These are phyloP conservation scores for Pseudorhombus dupliciocellatus DNA, from an alignment of 2,113 vertebrate genomes.

Conservation along the genomic window DNA sequence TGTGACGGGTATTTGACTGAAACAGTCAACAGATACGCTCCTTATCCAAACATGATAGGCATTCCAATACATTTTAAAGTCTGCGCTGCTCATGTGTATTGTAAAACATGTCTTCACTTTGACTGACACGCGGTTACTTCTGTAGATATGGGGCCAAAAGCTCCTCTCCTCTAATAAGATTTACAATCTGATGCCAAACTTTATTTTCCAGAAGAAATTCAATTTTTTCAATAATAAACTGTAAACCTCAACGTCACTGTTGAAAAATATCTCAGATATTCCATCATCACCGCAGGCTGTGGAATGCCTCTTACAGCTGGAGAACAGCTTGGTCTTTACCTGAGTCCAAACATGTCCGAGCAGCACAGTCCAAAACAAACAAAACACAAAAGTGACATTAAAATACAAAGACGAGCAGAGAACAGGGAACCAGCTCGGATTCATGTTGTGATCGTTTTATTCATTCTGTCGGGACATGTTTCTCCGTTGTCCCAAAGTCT, in stretches of 20 bases:
- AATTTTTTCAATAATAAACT: too few species aligned
- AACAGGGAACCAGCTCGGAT: slow-evolving; percentile 59
- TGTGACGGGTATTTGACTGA: background rate
- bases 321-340: too few species aligned
- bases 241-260: too few species aligned
- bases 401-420: slow-evolving; percentile 32
- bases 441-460: slow-evolving; percentile 82
- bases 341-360: background rate
- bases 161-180: background rate
- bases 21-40: background rate
- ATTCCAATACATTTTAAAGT: background rate
- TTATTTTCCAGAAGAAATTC: background rate
- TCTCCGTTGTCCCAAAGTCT: slow-evolving; percentile 73
- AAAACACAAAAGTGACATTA: too few species aligned
- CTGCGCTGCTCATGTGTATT: background rate
- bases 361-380: background rate
- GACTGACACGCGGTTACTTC: background rate
- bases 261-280: too few species aligned
- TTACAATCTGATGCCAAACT: background rate
- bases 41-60: background rate
- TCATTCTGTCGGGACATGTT: slow-evolving; percentile 77
- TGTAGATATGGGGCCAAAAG: background rate
- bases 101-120: background rate
- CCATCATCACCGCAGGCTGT: too few species aligned
- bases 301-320: too few species aligned